Percentiles rank a stretch among this genome's conserved stretches.
phyloP scores from a whole-genome alignment of 2,797 vertebrate genomes.

The Agapornis canus region DNA sequence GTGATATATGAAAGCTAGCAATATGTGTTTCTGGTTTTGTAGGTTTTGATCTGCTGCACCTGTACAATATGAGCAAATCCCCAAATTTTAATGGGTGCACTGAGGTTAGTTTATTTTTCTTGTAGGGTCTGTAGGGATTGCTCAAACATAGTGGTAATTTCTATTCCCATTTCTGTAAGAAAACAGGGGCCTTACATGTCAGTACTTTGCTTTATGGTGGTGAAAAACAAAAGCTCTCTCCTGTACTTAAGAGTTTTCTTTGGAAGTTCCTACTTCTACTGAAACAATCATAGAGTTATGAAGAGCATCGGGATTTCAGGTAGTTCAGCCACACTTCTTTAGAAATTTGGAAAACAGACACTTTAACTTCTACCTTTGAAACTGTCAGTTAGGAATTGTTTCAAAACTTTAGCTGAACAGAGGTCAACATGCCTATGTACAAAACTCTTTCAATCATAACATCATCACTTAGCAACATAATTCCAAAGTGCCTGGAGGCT shows the following conservation, averaged over 20 bases:
- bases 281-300: background rate
- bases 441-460: background rate
- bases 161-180: background rate
- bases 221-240: background rate
- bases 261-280: background rate
- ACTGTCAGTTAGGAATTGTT: background rate
- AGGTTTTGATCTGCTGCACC: background rate
- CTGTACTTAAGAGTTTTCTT: background rate
- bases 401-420: background rate
- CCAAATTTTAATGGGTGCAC: background rate
- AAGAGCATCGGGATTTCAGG: background rate
- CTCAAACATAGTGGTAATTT: fast-evolving
- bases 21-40: background rate
- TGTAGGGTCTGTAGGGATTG: background rate
- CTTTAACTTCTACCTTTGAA: background rate
- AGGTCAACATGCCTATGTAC: background rate
- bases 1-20: background rate
- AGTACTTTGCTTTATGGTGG: fast-evolving
- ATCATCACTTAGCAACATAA: fast-evolving
- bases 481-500: background rate
- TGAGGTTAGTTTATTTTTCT: background rate
- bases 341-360: background rate
- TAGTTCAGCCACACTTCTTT: background rate
- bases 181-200: background rate
- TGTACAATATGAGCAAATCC: background rate